Percentiles rank a stretch among this genome's conserved stretches.
phyloP scores from a whole-genome alignment of 2,797 vertebrate species.

The Microchirus variegatus region DNA sequence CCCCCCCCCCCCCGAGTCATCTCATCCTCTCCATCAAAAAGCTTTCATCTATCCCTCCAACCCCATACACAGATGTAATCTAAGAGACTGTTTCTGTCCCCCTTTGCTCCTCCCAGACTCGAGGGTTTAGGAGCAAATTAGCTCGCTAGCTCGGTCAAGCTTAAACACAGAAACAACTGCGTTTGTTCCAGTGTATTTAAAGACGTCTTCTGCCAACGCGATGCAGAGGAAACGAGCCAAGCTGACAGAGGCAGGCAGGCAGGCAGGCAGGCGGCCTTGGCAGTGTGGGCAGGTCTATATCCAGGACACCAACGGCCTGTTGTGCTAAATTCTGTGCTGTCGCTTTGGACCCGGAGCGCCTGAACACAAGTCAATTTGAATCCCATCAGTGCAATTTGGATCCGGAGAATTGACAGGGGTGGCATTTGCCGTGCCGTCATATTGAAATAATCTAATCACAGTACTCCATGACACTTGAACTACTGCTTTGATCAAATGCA shows the following conservation, averaged over 20 bases:
- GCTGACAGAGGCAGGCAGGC: conserved; percentile 35
- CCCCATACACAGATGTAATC: conserved; percentile 78
- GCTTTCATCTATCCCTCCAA: conserved; percentile 48
- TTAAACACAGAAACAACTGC: conserved; percentile 81
- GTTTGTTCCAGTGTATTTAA: conserved; percentile 80
- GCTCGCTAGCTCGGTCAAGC: conserved; percentile 80
- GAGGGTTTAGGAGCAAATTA: conserved; percentile 84
- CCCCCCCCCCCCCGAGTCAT: conserved; percentile 11
- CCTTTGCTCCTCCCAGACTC: conserved; percentile 75
- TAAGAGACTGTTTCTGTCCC: conserved; percentile 73
- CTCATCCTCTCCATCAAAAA: conserved; percentile 14
- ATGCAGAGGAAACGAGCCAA: conserved; percentile 53
- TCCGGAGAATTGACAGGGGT: conserved; percentile 30
- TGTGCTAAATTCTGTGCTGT: conserved; percentile 58
- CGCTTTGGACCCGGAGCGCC: conserved; percentile 35
- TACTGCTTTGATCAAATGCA: no score
- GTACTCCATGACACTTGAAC: no score
- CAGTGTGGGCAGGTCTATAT: conserved; percentile 37
- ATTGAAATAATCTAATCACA: no score
- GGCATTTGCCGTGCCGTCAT: no score
- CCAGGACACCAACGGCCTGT: conserved; percentile 35
- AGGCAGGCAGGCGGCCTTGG: conserved; percentile 16
- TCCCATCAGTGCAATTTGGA: conserved; percentile 31
- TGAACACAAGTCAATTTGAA: conserved; percentile 64
- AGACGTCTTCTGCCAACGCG: conserved; percentile 76